Evolutionary conservation across 2,797 vertebrate genomes (phyloP).

Genomic region (Nyctibius grandis): DNA sequence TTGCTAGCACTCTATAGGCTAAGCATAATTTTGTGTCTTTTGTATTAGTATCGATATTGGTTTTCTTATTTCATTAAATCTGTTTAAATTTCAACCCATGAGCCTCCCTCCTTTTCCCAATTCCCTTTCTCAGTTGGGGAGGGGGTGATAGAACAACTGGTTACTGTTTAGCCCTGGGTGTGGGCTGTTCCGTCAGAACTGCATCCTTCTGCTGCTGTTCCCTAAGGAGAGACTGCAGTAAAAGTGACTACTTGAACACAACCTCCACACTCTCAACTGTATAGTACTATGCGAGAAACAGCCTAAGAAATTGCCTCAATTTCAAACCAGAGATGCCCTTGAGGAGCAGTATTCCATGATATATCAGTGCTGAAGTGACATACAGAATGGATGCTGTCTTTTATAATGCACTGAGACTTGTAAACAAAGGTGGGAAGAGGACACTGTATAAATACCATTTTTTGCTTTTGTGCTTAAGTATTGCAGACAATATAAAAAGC

Average conservation of each 20-base stretch:
- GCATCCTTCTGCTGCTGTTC: neutral
- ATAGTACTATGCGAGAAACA: neutral
- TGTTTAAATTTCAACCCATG: no score
- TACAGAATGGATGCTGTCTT: neutral
- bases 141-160: no score
- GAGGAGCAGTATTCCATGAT: neutral
- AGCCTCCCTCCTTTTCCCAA: no score
- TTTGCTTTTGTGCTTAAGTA: neutral
- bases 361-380: neutral
- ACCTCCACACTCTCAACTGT: neutral
- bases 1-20: no score
- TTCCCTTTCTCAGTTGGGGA: no score
- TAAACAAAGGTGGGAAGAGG: neutral
- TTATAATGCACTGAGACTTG: neutral
- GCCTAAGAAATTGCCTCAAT: neutral
- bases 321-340: neutral
- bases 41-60: no score
- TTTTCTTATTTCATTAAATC: no score
- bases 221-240: neutral
- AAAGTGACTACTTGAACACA: neutral
- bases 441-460: neutral
- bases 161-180: no score
- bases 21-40: no score
- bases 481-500: neutral
- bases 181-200: neutral